Conservation (phyloP, 1,140 invertebrate species). For the Drosophila pectinifera region DNA sequence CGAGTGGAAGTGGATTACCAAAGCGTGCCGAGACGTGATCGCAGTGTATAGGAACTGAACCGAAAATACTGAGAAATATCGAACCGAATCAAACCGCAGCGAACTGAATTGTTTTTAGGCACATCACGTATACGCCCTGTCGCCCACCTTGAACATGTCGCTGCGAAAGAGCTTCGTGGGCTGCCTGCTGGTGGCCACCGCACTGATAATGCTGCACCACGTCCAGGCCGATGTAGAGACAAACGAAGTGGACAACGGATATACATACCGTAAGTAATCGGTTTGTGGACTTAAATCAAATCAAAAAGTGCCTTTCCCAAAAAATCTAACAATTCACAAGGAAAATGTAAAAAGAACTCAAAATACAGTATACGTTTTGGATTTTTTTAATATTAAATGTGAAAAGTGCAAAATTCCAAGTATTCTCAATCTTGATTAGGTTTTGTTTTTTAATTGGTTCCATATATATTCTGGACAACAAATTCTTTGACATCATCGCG, state of each 20-base stretch:
- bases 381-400: not conserved
- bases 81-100: not conserved
- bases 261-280: conserved; percentile 64
- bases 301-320: not conserved
- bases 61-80: conserved; percentile 8
- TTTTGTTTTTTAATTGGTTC: not conserved
- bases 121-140: conserved; percentile 41
- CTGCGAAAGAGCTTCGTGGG: conserved; percentile 43
- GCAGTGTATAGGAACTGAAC: not conserved
- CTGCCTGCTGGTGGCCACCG: conserved; percentile 56
- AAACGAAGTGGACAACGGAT: conserved; percentile 65
- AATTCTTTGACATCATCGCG: too few relatives aligned
- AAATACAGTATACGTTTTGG: too few relatives aligned
- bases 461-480: too few relatives aligned
- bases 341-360: too few relatives aligned
- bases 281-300: too few relatives aligned
- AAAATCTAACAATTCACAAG: too few relatives aligned
- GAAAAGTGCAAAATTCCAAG: not conserved
- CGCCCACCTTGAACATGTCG: conserved; percentile 44
- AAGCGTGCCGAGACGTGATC: conserved; percentile 7
- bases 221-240: conserved; percentile 60
- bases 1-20: conserved; percentile 62
- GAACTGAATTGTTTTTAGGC: not conserved
- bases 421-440: too few relatives aligned
- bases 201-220: conserved; percentile 48